Evolutionary conservation across 1,140 invertebrate species (phyloP).

Genomic region (Teleogryllus occipitalis): DNA sequence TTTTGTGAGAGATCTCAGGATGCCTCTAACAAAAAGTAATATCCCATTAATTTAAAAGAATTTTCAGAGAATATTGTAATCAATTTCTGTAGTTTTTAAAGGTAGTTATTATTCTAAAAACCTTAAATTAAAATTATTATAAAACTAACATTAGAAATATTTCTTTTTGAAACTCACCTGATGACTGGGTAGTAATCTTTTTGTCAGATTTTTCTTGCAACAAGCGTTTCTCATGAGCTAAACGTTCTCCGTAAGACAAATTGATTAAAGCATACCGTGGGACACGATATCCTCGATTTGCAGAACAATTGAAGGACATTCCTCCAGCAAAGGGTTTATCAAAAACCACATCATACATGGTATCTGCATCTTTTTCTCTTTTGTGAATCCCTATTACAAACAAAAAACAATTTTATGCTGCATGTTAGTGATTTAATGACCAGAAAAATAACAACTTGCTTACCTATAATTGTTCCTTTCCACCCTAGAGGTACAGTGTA

Average conservation of each 20-base stretch:
- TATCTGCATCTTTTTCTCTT: conserved; percentile 9
- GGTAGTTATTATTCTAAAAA: neutral
- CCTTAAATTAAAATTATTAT: neutral
- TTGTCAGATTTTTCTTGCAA: neutral
- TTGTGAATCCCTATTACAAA: conserved; percentile 8
- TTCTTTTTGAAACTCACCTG: neutral
- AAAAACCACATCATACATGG: conserved; percentile 64
- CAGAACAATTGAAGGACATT: conserved; percentile 44
- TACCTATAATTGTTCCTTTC: conserved; percentile 71
- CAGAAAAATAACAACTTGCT: conserved; percentile 1
- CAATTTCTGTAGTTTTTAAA: too few species aligned
- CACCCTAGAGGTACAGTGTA: conserved; percentile 72
- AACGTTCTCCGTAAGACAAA: conserved; percentile 40
- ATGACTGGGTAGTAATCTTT: neutral
- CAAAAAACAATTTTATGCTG: neutral
- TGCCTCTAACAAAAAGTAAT: too few species aligned
- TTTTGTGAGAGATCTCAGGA: too few species aligned
- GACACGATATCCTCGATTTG: conserved; percentile 44
- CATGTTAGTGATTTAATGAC: neutral
- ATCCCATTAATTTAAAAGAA: too few species aligned
- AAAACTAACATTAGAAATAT: neutral
- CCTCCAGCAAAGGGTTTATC: conserved; percentile 66
- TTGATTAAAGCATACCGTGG: conserved; percentile 50
- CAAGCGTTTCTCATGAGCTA: neutral
- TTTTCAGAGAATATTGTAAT: too few species aligned